Base-by-base conservation (phyloP, 2,113 vertebrate genomes). In the Heteronetta atricapilla region DNA sequence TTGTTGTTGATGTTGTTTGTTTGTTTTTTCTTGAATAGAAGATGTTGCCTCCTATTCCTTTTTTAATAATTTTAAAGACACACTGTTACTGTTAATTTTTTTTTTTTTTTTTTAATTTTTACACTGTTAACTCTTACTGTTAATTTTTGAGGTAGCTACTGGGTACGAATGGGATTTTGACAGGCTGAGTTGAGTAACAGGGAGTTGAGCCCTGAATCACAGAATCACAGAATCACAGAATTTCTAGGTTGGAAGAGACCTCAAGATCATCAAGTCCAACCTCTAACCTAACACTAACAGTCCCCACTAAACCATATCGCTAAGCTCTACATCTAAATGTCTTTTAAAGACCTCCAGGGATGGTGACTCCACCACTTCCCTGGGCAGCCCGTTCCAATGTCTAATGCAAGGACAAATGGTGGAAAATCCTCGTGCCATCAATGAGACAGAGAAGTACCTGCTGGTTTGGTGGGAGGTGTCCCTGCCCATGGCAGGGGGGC, bases 161-260 rank as follows among this genome's bases (percentile, higher is more conserved):
- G 66, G n/a, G 26, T 34, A 21, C 31, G 28, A 31, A 44, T 53
- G 42, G 10, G 38, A 60, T 29, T 75, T 73, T 55, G 42, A 9
- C 22, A 64, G 28, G 4, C 18, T 87, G 46, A 82, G n/a, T 2
- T 79, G 28, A 52, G 20, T 28, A 67, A 62, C 15, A 28, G 25
- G 26, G 17, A 58, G 5, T 56, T 0, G 0, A 64, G 22, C 3
- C 34, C 15, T 58, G 53, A 81, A 11, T n/a, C n/a, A n/a, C n/a
- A n/a, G n/a, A n/a, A n/a, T n/a, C n/a, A n/a, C n/a, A n/a, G n/a
- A n/a, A n/a, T n/a, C n/a, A n/a, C n/a, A n/a, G n/a, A n/a, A n/a
- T n/a, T n/a, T n/a, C n/a, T n/a, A n/a, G n/a, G n/a, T n/a, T n/a
- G n/a, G n/a, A n/a, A n/a, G n/a, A n/a, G n/a, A n/a, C n/a, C n/a